Conservation (phyloP, 2,113 vertebrate genomes). For the Hylia prasina region DNA sequence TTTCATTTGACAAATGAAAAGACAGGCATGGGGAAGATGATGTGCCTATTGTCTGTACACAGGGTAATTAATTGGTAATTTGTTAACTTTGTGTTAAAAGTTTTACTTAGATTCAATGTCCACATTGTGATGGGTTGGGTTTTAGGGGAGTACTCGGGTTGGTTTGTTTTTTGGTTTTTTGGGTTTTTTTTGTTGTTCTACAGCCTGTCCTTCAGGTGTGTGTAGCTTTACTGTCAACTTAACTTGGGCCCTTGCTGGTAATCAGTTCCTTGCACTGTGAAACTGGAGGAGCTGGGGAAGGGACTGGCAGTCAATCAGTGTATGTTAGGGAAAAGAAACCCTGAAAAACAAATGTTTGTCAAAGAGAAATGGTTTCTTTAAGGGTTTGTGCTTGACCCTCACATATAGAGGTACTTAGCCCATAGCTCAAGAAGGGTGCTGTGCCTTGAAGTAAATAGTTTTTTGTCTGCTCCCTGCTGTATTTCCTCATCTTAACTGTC, state of each 20-base stretch:
- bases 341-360: neutral
- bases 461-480: neutral
- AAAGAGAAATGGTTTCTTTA: neutral
- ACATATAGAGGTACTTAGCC: neutral
- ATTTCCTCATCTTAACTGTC: neutral
- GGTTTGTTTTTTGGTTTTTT: neutral
- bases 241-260: neutral
- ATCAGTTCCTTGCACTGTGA: rapidly evolving
- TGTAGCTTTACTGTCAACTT: neutral
- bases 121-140: neutral
- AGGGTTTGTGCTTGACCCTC: neutral
- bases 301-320: neutral
- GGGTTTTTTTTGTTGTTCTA: neutral
- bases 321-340: neutral
- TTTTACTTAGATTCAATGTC: neutral
- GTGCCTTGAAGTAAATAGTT: neutral
- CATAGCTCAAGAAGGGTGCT: neutral
- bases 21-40: neutral
- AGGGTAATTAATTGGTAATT: neutral
- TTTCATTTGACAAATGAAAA: neutral
- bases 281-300: neutral
- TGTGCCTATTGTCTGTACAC: neutral
- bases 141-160: neutral
- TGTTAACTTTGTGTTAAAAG: neutral
- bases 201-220: neutral